Conservation (phyloP, 2,113 vertebrate genomes). For the Ancistrus triradiatus region DNA sequence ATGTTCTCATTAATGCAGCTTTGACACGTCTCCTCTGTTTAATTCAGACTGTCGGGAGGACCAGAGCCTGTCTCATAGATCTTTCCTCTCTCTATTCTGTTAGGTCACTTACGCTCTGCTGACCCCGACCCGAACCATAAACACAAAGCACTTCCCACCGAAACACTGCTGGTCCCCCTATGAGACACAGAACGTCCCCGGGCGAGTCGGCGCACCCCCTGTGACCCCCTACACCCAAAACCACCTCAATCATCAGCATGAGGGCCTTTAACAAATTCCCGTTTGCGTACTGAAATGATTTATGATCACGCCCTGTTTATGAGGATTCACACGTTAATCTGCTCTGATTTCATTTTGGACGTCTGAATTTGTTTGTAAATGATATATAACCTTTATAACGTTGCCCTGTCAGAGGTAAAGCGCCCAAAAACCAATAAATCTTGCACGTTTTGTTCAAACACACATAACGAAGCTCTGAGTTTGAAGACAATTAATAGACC, state of each 20-base stretch:
- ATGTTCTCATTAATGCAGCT: conserved; percentile 13
- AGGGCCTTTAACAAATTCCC: neutral
- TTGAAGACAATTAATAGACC: too few relatives aligned
- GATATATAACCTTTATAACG: too few relatives aligned
- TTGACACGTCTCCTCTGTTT: conserved; percentile 6
- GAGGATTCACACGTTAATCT: too few relatives aligned
- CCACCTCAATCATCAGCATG: neutral
- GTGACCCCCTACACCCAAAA: neutral
- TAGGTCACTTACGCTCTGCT: conserved; percentile 4
- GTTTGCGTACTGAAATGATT: too few relatives aligned
- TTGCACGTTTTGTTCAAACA: too few relatives aligned
- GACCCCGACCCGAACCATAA: conserved; percentile 17
- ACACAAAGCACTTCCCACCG: conserved; percentile 20
- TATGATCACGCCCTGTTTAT: too few relatives aligned
- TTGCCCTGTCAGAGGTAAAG: too few relatives aligned
- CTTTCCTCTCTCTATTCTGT: conserved; percentile 3
- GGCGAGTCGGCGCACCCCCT: neutral
- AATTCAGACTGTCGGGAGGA: neutral
- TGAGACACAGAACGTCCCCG: neutral
- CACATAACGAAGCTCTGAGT: too few relatives aligned
- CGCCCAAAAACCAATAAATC: too few relatives aligned
- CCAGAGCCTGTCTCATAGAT: neutral
- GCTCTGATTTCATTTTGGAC: too few relatives aligned
- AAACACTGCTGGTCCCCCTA: conserved; percentile 12
- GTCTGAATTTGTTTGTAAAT: too few relatives aligned